Percentiles rank a stretch among this genome's conserved stretches.
Conservation (phyloP, 2,888 invertebrate species). For the Drosophila mayaguana region DNA sequence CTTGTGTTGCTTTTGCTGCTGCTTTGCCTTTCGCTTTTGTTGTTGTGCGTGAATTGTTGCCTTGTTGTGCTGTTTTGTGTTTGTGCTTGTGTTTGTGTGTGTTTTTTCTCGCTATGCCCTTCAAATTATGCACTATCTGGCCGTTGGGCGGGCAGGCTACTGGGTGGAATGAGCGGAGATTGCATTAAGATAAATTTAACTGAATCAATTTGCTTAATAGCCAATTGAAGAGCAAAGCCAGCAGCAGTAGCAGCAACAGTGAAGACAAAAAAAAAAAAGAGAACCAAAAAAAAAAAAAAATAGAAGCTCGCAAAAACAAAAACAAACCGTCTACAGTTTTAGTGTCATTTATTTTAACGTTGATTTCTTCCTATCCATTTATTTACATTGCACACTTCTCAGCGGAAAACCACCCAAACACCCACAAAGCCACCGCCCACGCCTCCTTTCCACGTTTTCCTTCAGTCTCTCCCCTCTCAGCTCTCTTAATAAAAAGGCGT, state of each 20-base stretch:
- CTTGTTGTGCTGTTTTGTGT: slow-evolving; percentile 47
- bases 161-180: slow-evolving; percentile 75
- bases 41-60: slow-evolving; percentile 80
- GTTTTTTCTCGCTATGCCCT: slow-evolving; percentile 71
- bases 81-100: not conserved
- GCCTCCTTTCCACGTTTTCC: not conserved
- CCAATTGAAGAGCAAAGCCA: slow-evolving; percentile 83
- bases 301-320: slow-evolving; percentile 21
- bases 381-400: slow-evolving; percentile 80
- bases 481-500: slow-evolving; percentile 70
- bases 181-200: slow-evolving; percentile 85
- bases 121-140: slow-evolving; percentile 78
- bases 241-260: slow-evolving; percentile 33
- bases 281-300: slow-evolving; percentile 21
- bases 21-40: slow-evolving; percentile 24
- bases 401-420: slow-evolving; percentile 32
- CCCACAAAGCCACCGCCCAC: not conserved
- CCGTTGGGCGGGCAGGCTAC: slow-evolving; percentile 20
- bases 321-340: slow-evolving; percentile 75
- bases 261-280: slow-evolving; percentile 8
- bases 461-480: not conserved
- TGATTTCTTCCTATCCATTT: slow-evolving; percentile 82
- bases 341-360: slow-evolving; percentile 83
- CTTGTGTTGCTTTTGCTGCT: slow-evolving; percentile 22
- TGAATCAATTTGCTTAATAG: slow-evolving; percentile 85